Base-by-base conservation (phyloP, 1,140 invertebrate species). In the Drosophila equinoxialis region DNA sequence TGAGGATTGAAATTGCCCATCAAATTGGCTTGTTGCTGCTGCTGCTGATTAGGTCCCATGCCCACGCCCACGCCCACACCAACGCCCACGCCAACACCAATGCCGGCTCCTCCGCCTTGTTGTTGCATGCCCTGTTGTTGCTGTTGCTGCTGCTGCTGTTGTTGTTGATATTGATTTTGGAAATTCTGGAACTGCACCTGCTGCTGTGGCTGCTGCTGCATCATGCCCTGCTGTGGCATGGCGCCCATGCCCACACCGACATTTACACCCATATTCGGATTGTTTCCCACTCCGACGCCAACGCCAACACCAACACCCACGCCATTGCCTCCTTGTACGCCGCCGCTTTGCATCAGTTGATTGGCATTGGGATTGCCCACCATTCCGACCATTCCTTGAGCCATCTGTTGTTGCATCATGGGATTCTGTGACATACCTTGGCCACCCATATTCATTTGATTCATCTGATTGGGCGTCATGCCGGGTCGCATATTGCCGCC, bases 341-440 rank as follows among this genome's bases (percentile, higher is more conserved):
- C 81, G 4, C 65, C 81, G 6, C 64, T 57, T 23, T 82, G 76
- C 83, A 91, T 91, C 70, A 83, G 83, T 33, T 77, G 79, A 74
- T 77, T 81, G 14, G 72, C 73, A 79, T 93, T 93, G 45, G 93
- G 93, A 65, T 93, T 93, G 8, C 57, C 57, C n/a, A 92, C 90
- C 71, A 93, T 93, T 30, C 93, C 92, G 42, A 92, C 93, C 93
- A 94, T 94, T 11, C 91, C 92, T 71, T 92, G 77, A 11, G 77
- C 92, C 23, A 92, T 92, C 89, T 92, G 90, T 13, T 94, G 93
- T n/a, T 93, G 91, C 87, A 94, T 93, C 78, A 91, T 91, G 0
- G 80, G 73, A 42, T 91, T 91, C 65, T 90, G 93, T 11, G 93
- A 93, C 93, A 94, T 93, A 7, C 92, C 92, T 72, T 92, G 77